Percentiles rank a stretch among this genome's conserved stretches.
Conservation (phyloP, 1,140 invertebrate species). For the Drosophila guanche region DNA sequence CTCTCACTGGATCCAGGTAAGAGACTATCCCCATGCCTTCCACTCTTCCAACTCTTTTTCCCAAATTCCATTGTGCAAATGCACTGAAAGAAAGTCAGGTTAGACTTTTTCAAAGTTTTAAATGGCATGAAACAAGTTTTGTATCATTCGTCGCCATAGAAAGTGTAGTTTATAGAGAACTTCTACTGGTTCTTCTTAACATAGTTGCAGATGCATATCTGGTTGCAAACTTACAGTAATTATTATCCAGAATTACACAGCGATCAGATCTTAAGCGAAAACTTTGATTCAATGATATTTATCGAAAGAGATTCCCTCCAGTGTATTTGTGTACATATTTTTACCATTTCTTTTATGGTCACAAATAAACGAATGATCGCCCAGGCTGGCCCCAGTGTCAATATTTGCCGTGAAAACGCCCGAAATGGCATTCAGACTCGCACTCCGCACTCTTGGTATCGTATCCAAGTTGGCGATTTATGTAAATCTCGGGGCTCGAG, state of each 20-base stretch:
- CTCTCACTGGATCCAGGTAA: constrained; percentile 82
- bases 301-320: not conserved
- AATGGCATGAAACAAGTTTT: no score
- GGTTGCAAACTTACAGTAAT: no score
- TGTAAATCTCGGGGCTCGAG: constrained; percentile 56
- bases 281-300: no score
- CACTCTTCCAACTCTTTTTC: constrained; percentile 5
- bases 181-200: no score
- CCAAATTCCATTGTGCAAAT: not conserved
- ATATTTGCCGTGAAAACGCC: constrained; percentile 64
- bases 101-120: no score
- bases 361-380: constrained; percentile 39
- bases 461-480: constrained; percentile 59
- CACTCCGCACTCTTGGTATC: constrained; percentile 7
- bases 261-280: no score
- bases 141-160: not conserved
- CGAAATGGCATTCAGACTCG: constrained; percentile 26
- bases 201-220: no score
- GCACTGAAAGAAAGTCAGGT: not conserved
- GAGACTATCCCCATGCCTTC: constrained; percentile 1
- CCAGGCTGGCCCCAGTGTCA: constrained; percentile 36
- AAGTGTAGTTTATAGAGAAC: no score
- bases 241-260: no score
- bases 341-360: constrained; percentile 50
- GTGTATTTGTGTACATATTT: constrained; percentile 32